Evolutionary conservation across 2,888 invertebrate genomes (phyloP).

Genomic region (Drosophila pseudotakahashii): DNA sequence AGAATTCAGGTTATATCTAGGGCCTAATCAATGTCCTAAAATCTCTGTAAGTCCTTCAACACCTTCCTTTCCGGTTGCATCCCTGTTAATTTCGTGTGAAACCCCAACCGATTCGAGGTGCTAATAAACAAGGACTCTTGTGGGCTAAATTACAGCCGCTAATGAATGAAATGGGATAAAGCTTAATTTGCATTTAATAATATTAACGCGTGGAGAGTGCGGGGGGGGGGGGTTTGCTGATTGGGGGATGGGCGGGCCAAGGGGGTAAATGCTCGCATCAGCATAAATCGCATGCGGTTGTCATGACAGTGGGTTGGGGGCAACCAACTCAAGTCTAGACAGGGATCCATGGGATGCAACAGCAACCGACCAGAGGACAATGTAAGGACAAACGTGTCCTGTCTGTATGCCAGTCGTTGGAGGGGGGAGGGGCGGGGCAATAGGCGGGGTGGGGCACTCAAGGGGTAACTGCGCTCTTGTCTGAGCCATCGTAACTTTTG

Average conservation of each 20-base stretch:
- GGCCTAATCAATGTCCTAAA: background rate
- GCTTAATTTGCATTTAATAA: constrained; percentile 81
- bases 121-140: constrained; percentile 64
- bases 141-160: constrained; percentile 49
- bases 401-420: constrained; percentile 46
- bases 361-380: constrained; percentile 67
- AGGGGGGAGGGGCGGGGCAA: too few species aligned
- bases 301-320: constrained; percentile 65
- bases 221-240: constrained; percentile 4
- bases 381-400: constrained; percentile 75
- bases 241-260: constrained; percentile 1
- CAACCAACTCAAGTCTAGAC: constrained; percentile 73
- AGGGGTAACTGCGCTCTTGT: constrained; percentile 36
- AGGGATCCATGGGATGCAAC: constrained; percentile 54
- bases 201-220: constrained; percentile 64
- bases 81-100: constrained; percentile 14
- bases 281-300: constrained; percentile 79
- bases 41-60: background rate
- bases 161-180: constrained; percentile 77
- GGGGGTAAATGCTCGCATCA: constrained; percentile 35
- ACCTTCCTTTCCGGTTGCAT: background rate
- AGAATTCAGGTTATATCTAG: background rate
- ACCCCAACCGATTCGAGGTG: constrained; percentile 34
- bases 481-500: constrained; percentile 71
- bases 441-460: background rate